phyloP scores from a whole-genome alignment of 2,888 invertebrate species.

The Pachydiplax longipennis region DNA sequence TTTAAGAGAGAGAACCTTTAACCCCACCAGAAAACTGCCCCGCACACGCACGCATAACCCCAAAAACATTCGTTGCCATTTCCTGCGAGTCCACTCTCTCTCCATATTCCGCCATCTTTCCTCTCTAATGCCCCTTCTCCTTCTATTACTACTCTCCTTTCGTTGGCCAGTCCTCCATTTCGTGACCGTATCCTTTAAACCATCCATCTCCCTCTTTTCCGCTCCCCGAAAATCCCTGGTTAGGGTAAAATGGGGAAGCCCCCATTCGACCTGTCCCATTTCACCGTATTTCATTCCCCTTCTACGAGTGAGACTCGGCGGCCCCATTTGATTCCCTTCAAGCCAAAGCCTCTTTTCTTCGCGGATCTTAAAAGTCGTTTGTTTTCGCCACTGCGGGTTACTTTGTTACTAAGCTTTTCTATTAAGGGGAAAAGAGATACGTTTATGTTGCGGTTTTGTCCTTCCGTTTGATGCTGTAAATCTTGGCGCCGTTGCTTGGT shows the following conservation, averaged over 20 bases:
- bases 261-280: neutral
- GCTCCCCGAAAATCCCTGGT: neutral
- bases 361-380: neutral
- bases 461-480: neutral
- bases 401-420: too few relatives aligned
- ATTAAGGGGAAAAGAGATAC: too few relatives aligned
- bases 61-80: slow-evolving; percentile 34
- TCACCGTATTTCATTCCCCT: neutral
- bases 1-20: slow-evolving; percentile 12
- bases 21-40: neutral
- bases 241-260: neutral
- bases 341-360: neutral
- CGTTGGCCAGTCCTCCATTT: neutral
- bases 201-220: neutral
- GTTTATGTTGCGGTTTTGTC: neutral
- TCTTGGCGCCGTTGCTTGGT: too few relatives aligned
- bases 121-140: neutral
- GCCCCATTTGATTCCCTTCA: neutral
- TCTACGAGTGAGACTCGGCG: neutral
- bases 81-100: neutral
- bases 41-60: slow-evolving; percentile 30
- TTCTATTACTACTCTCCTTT: neutral
- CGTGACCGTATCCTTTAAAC: neutral
- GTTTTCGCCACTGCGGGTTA: too few relatives aligned
- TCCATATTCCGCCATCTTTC: neutral